These are phyloP conservation scores for Diplodus sargus DNA, from an alignment of 2,797 vertebrate genomes.

Conservation along the genomic window DNA sequence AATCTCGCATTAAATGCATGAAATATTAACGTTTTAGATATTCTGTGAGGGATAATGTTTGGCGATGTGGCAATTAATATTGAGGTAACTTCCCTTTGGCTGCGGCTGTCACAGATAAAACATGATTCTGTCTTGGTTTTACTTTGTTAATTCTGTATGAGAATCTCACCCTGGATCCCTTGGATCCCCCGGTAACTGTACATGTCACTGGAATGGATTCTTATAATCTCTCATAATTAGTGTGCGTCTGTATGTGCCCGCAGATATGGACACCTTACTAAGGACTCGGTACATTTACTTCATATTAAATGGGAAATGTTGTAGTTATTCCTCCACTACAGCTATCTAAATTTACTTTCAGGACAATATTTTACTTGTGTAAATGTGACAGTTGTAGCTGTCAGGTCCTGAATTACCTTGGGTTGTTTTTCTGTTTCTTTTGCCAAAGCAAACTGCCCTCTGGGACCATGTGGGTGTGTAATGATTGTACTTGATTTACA, in stretches of 20 bases:
- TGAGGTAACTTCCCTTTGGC: constrained; percentile 16
- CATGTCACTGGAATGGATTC: constrained; percentile 10
- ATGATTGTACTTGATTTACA: too few species aligned
- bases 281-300: neutral
- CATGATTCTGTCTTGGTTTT: constrained; percentile 4
- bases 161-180: constrained; percentile 4
- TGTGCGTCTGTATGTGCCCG: neutral
- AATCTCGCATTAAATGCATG: constrained; percentile 12
- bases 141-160: constrained; percentile 2
- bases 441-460: neutral
- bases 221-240: neutral
- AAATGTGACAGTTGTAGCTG: neutral
- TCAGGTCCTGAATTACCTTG: neutral
- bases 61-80: constrained; percentile 7
- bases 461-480: neutral
- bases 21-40: constrained; percentile 15
- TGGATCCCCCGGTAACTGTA: constrained; percentile 3
- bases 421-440: neutral
- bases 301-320: neutral
- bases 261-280: neutral
- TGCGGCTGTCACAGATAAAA: constrained; percentile 24
- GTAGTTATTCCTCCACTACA: neutral
- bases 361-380: neutral
- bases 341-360: neutral
- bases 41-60: constrained; percentile 1